Evolutionary conservation across 2,113 vertebrate species (phyloP).

Genomic region (Sprattus sprattus): DNA sequence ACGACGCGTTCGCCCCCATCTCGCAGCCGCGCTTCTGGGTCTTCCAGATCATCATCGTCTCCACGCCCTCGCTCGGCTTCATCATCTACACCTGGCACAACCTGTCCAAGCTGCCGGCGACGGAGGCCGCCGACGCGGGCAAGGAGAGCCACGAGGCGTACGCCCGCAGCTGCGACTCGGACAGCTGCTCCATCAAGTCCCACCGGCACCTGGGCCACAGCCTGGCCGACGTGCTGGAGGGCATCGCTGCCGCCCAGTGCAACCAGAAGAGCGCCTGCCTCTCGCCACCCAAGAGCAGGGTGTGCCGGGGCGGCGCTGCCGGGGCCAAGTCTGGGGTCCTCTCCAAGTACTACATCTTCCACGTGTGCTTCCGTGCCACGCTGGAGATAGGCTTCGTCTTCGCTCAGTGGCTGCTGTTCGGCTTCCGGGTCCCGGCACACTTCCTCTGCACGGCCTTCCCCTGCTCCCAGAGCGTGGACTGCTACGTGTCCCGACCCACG

Average conservation of each 20-base stretch:
- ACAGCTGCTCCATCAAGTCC: constrained; percentile 69
- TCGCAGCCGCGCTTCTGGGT: constrained; percentile 78
- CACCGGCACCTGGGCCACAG: constrained; percentile 70
- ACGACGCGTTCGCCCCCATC: constrained; percentile 73
- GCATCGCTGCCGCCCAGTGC: constrained; percentile 52
- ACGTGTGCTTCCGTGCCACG: constrained; percentile 67
- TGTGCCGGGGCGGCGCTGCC: neutral
- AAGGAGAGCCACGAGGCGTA: constrained; percentile 34
- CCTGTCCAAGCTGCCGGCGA: constrained; percentile 62
- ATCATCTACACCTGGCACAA: constrained; percentile 78
- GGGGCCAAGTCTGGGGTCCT: constrained; percentile 61
- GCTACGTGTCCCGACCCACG: constrained; percentile 74
- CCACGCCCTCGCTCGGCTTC: constrained; percentile 74
- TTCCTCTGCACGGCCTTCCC: constrained; percentile 62
- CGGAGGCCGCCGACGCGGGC: neutral
- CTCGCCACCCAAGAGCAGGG: constrained; percentile 34
- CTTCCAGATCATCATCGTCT: constrained; percentile 76
- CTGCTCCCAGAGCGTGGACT: constrained; percentile 72
- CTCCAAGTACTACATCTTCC: constrained; percentile 73
- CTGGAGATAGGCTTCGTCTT: constrained; percentile 71
- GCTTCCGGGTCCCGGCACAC: constrained; percentile 70
- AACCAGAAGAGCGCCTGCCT: constrained; percentile 54
- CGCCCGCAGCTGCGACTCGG: constrained; percentile 64
- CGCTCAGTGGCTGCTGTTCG: constrained; percentile 75
- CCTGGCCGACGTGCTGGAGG: constrained; percentile 61